Percentiles rank a stretch among this genome's conserved stretches.
These are phyloP conservation scores for Drosophila azteca DNA, from an alignment of 1,140 invertebrate genomes.

Conservation along the genomic window DNA sequence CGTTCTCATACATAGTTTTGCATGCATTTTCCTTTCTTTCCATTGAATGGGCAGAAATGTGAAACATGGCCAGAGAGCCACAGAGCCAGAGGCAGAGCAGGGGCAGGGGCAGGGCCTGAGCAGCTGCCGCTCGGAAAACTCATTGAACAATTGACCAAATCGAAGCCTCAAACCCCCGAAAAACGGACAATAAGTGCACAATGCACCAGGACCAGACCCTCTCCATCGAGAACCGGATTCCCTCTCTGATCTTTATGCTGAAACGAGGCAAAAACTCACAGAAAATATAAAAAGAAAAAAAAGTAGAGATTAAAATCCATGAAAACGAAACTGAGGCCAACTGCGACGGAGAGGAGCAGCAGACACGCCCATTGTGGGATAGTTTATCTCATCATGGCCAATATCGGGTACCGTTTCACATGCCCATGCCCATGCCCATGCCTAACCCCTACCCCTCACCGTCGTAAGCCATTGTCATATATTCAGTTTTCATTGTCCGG, in stretches of 20 bases:
- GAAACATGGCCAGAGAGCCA: conserved; percentile 30
- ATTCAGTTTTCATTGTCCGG: conserved; percentile 40
- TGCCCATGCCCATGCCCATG: neutral
- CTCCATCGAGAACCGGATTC: neutral
- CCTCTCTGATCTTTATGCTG: conserved; percentile 1
- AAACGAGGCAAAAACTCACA: conserved; percentile 37
- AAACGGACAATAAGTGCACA: conserved; percentile 61
- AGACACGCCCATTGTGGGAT: conserved; percentile 11
- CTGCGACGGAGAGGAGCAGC: no score
- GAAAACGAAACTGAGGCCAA: conserved; percentile 43
- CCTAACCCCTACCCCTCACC: no score
- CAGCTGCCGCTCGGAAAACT: conserved; percentile 68
- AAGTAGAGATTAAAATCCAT: conserved; percentile 64
- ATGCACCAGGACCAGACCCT: neutral
- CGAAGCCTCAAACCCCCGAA: conserved; percentile 44
- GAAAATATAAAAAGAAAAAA: conserved; percentile 36
- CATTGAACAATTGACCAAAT: conserved; percentile 79
- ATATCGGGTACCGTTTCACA: neutral
- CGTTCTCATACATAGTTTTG: conserved; percentile 63
- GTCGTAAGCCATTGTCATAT: conserved; percentile 18
- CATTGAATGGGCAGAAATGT: conserved; percentile 35
- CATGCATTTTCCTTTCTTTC: conserved; percentile 58
- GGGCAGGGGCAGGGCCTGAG: conserved; percentile 13
- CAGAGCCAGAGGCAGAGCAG: no score
- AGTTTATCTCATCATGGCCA: conserved; percentile 17